Evolutionary conservation across 2,888 invertebrate genomes (phyloP).

Genomic region (Bruchidius siliquastri): DNA sequence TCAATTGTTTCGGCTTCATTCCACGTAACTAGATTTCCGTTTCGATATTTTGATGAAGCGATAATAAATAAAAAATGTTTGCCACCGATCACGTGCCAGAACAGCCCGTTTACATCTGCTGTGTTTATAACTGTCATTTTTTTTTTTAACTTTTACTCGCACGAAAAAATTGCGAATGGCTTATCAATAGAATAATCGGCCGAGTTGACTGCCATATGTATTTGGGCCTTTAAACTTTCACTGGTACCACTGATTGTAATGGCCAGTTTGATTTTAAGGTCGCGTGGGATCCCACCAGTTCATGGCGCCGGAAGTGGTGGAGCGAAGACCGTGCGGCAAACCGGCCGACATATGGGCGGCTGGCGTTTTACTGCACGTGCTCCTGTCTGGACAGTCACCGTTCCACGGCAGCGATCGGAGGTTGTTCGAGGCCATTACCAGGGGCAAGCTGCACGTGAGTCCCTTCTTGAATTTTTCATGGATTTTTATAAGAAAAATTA

Average conservation of each 20-base stretch:
- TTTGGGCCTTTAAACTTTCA: no score
- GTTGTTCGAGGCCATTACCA: conserved; percentile 86
- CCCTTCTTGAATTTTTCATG: not conserved
- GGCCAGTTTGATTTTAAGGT: conserved; percentile 52
- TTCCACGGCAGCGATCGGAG: conserved; percentile 93
- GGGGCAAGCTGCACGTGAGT: conserved; percentile 74
- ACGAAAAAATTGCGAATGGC: no score
- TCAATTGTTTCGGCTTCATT: no score
- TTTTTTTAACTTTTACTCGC: no score
- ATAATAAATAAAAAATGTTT: no score
- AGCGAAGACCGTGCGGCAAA: conserved; percentile 85
- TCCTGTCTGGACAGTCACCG: conserved; percentile 90
- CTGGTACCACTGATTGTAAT: not conserved
- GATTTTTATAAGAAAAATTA: not conserved
- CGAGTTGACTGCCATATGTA: no score
- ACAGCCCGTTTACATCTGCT: no score
- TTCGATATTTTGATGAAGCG: no score
- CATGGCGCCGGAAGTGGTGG: conserved; percentile 97
- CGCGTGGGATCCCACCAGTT: conserved; percentile 95
- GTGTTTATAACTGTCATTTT: no score
- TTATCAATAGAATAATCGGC: no score
- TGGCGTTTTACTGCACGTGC: conserved; percentile 88
- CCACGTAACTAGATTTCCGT: no score
- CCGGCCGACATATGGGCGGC: conserved; percentile 98
- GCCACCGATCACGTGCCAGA: no score